phyloP scores from a whole-genome alignment of 1,140 invertebrate genomes.

The Brachionus plicatilis region DNA sequence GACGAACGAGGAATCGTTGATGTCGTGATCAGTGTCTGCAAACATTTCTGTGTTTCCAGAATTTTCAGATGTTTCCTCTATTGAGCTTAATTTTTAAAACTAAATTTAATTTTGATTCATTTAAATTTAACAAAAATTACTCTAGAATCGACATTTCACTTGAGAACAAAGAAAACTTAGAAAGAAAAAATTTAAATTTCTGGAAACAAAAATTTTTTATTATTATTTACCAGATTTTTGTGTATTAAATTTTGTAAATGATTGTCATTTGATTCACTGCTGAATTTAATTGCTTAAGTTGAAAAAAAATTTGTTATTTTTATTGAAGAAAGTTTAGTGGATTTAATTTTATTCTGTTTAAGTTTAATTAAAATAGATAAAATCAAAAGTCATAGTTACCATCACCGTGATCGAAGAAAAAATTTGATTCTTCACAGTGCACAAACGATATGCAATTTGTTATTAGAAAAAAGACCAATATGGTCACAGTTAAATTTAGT shows the following conservation, averaged over 20 bases:
- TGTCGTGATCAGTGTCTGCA: background rate
- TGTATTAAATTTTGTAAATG: background rate
- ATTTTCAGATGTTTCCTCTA: background rate
- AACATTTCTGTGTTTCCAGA: background rate
- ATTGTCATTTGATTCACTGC: background rate
- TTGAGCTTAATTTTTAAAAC: background rate
- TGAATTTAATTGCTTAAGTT: background rate
- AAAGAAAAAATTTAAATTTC: background rate
- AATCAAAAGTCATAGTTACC: conserved; percentile 1
- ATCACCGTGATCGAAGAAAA: background rate
- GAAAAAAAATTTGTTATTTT: too few relatives aligned
- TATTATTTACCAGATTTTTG: conserved; percentile 26
- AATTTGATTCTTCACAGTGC: background rate
- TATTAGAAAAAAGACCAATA: background rate
- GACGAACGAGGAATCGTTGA: background rate
- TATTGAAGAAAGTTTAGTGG: background rate
- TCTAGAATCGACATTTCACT: background rate
- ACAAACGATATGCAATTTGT: conserved; percentile 9
- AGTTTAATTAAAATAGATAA: background rate
- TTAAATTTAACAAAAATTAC: background rate
- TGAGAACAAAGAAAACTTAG: conserved; percentile 21
- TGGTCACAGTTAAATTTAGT: background rate
- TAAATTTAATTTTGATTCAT: too few relatives aligned
- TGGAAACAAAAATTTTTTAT: background rate
- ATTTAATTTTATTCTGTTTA: background rate